Percentiles rank a stretch among this genome's conserved stretches.
Conservation (phyloP, 2,113 vertebrate genomes). For the Galeopterus variegatus region DNA sequence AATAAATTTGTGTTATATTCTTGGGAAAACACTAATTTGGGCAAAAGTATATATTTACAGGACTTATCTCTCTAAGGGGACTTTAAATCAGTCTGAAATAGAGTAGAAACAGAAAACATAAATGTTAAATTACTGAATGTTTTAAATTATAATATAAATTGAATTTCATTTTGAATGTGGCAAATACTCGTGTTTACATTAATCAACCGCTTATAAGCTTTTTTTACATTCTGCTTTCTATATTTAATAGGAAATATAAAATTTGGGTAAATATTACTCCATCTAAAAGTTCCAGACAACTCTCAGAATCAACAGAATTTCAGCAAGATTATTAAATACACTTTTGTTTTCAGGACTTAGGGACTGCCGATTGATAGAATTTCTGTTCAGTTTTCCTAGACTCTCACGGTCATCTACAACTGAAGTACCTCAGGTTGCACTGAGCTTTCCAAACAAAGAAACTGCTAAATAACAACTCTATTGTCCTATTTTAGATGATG, state of each 20-base stretch:
- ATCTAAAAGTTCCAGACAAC: slow-evolving; percentile 17
- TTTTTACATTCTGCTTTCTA: not conserved
- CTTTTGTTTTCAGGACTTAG: not conserved
- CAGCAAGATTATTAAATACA: not conserved
- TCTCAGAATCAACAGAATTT: slow-evolving; percentile 26
- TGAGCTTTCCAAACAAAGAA: not conserved
- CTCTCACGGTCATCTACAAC: not conserved
- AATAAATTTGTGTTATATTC: not conserved
- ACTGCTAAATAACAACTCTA: not conserved
- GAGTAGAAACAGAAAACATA: not conserved
- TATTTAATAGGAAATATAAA: not conserved
- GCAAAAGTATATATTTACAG: not conserved
- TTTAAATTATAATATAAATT: not conserved
- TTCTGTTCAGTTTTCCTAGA: slow-evolving; percentile 19
- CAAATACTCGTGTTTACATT: not conserved
- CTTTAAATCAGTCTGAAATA: not conserved
- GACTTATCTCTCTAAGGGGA: not conserved
- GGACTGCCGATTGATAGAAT: not conserved
- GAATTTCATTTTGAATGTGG: not conserved
- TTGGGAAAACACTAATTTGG: not conserved
- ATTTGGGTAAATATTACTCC: not conserved
- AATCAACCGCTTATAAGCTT: not conserved
- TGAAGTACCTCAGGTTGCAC: not conserved
- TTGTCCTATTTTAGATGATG: not conserved
- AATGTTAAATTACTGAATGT: not conserved